Percentiles rank a stretch among this genome's conserved stretches.
Evolutionary conservation across 2,113 vertebrate species (phyloP).

Genomic region (Cynopterus brachyotis): DNA sequence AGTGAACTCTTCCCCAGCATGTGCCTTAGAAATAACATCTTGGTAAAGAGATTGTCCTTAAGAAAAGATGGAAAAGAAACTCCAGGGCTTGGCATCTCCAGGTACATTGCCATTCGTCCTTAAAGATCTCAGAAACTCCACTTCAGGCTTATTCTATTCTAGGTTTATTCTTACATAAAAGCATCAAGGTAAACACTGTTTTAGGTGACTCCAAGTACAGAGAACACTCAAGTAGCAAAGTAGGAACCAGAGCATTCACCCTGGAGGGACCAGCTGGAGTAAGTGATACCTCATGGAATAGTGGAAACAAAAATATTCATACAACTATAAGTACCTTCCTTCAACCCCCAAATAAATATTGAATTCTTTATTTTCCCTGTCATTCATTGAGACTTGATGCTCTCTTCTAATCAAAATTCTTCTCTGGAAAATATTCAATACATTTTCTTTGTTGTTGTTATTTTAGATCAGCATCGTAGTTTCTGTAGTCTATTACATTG

Average conservation of each 20-base stretch:
- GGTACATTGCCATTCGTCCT: neutral
- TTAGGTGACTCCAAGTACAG: neutral
- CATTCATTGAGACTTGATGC: neutral
- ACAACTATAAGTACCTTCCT: neutral
- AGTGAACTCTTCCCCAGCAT: neutral
- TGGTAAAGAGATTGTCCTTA: neutral
- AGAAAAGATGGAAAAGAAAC: neutral
- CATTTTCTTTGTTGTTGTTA: neutral
- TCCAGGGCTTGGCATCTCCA: neutral
- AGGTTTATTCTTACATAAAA: neutral
- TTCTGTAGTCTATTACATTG: neutral
- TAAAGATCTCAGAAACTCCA: neutral
- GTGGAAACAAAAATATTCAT: neutral
- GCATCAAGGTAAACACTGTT: neutral
- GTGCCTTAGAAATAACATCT: neutral
- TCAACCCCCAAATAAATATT: neutral
- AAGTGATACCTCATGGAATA: neutral
- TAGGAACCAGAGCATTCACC: neutral
- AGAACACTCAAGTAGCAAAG: neutral
- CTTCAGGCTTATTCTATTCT: neutral
- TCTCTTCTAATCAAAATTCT: neutral
- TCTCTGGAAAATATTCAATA: neutral
- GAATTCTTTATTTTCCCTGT: neutral
- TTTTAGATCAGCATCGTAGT: neutral
- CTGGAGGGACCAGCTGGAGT: rapidly evolving